phyloP scores from a whole-genome alignment of 2,888 invertebrate genomes.

The Pantelozetes paolii region DNA sequence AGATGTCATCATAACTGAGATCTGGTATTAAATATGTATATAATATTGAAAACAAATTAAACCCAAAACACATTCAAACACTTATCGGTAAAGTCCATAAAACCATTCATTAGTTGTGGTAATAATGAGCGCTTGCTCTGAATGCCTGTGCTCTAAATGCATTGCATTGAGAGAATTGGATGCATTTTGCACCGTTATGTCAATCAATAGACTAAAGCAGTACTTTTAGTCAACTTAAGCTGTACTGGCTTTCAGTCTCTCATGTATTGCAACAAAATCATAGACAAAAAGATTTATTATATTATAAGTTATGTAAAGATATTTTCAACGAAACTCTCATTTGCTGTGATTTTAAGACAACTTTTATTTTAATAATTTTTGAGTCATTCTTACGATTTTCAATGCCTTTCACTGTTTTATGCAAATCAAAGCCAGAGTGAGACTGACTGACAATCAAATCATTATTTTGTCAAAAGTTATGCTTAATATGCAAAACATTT shows the following conservation, averaged over 20 bases:
- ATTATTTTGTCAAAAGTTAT: not conserved
- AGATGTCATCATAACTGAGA: not conserved
- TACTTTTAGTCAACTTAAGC: not conserved
- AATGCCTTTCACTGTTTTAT: not conserved
- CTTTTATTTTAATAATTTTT: too few relatives aligned
- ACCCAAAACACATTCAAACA: not conserved
- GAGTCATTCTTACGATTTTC: not conserved
- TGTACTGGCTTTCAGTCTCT: not conserved
- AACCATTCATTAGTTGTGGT: not conserved
- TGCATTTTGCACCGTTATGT: not conserved
- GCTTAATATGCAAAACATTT: not conserved
- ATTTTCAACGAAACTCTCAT: not conserved
- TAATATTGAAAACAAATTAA: not conserved
- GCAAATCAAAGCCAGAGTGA: not conserved
- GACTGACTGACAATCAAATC: not conserved
- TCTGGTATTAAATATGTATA: too few relatives aligned
- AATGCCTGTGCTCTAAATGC: not conserved
- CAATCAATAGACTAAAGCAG: conserved; percentile 7
- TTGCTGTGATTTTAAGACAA: too few relatives aligned
- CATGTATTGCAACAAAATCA: not conserved
- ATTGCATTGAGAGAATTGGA: too few relatives aligned
- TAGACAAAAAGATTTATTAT: not conserved
- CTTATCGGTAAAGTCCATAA: not conserved
- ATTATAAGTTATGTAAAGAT: conserved; percentile 1
- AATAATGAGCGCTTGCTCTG: conserved; percentile 31